phyloP scores from a whole-genome alignment of 92 coral and sea anemone genomes.

The Micromussa lordhowensis region DNA sequence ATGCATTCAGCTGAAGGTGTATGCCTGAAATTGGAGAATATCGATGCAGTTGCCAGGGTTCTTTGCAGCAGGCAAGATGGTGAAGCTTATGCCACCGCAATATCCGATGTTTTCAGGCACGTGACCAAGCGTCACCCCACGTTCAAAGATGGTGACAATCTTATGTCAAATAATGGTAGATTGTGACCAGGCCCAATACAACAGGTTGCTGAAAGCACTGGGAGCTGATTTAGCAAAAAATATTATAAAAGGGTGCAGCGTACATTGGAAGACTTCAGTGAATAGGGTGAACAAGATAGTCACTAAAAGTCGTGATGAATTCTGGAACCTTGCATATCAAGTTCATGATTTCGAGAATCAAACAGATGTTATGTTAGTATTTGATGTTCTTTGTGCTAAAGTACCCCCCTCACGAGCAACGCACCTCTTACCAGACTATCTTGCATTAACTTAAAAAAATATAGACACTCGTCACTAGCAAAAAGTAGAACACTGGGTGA shows the following conservation, averaged over 20 bases:
- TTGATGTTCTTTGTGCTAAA: conserved; percentile 35
- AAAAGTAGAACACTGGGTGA: conserved; percentile 55
- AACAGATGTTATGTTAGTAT: conserved; percentile 14
- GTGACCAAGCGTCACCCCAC: conserved; percentile 42
- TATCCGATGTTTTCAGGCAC: conserved; percentile 41
- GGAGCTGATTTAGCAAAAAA: conserved; percentile 34
- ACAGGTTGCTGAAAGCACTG: conserved; percentile 27
- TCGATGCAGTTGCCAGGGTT: conserved; percentile 48
- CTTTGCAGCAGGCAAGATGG: conserved; percentile 63
- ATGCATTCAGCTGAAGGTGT: too few species aligned
- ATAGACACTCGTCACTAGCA: conserved; percentile 42
- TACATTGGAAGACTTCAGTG: conserved; percentile 57
- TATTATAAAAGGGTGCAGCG: conserved; percentile 52
- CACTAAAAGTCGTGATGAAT: conserved; percentile 32
- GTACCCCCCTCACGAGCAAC: conserved; percentile 15
- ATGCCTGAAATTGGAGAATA: too few species aligned
- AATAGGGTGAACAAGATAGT: conserved; percentile 52
- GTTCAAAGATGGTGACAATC: conserved; percentile 37
- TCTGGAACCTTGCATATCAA: not conserved
- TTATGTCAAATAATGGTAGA: conserved; percentile 67
- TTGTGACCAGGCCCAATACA: conserved; percentile 63
- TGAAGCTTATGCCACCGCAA: conserved; percentile 47
- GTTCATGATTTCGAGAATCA: conserved; percentile 21
- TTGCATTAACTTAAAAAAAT: not conserved
- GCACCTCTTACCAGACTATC: conserved; percentile 28